Evolutionary conservation across 2,113 vertebrate genomes (phyloP).

Genomic region (Zapus hudsonius): DNA sequence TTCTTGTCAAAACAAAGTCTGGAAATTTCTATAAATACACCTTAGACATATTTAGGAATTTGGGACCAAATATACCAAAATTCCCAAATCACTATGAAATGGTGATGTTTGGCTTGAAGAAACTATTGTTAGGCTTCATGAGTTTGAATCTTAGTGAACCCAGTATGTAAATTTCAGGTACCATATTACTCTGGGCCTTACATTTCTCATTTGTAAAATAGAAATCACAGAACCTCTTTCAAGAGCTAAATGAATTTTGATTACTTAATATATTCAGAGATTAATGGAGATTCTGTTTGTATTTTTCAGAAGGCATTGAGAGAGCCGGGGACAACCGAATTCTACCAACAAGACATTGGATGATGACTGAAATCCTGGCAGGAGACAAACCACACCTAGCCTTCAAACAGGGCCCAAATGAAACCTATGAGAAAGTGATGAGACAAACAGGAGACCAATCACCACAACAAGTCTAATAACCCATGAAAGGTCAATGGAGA

Average conservation of each 20-base stretch:
- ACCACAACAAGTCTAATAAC: too few species aligned
- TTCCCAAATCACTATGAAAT: background rate
- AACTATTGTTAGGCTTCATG: background rate
- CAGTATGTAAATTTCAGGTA: background rate
- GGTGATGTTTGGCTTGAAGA: background rate
- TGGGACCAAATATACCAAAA: background rate
- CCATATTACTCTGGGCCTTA: background rate
- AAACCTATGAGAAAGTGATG: too few species aligned
- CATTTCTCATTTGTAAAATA: background rate
- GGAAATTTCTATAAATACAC: background rate
- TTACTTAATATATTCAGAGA: background rate
- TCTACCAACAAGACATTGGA: too few species aligned
- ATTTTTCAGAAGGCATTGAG: too few species aligned
- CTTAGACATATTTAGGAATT: background rate
- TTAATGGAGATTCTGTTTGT: too few species aligned
- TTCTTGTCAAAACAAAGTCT: constrained; percentile 20
- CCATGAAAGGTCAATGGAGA: too few species aligned
- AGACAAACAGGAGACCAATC: too few species aligned
- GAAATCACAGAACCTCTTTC: background rate
- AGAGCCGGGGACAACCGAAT: too few species aligned
- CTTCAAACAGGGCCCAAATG: too few species aligned
- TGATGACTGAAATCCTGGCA: too few species aligned
- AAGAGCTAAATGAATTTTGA: background rate
- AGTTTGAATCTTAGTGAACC: background rate
- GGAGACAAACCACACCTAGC: too few species aligned